A percentile compares a stretch with the other conserved stretches of the same genome.
Conservation (phyloP, 1,140 invertebrate species). For the Brachionus calyciflorus region DNA sequence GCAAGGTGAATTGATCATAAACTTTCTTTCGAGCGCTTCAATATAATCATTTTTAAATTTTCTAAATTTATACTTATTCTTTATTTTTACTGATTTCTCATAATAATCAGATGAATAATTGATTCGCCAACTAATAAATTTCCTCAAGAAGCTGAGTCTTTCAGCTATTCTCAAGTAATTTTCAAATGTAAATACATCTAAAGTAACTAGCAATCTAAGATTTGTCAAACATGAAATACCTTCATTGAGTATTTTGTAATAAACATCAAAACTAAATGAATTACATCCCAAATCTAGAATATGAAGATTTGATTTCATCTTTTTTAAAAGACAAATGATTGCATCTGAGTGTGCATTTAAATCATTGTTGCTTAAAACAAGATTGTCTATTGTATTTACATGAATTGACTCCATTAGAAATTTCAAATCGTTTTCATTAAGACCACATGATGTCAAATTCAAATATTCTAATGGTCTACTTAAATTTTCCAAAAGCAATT, state of each 20-base stretch:
- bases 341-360: not conserved
- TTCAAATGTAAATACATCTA: constrained; percentile 28
- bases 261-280: constrained; percentile 6
- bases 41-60: constrained; percentile 18
- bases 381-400: not conserved
- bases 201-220: not conserved
- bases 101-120: constrained; percentile 35
- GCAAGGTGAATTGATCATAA: no score
- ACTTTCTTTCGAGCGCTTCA: not conserved
- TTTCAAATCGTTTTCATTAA: not conserved
- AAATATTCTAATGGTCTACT: not conserved
- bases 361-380: constrained; percentile 30
- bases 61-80: constrained; percentile 24
- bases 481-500: not conserved
- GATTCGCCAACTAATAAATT: constrained; percentile 30
- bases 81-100: constrained; percentile 22
- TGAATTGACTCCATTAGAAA: not conserved
- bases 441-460: constrained; percentile 14
- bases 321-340: not conserved
- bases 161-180: constrained; percentile 4
- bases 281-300: constrained; percentile 29
- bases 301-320: not conserved
- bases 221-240: not conserved
- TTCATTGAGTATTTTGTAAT: constrained; percentile 1
- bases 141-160: not conserved